These are phyloP conservation scores for Digitonthophagus gazella DNA, from an alignment of 2,888 invertebrate species.

Conservation along the genomic window DNA sequence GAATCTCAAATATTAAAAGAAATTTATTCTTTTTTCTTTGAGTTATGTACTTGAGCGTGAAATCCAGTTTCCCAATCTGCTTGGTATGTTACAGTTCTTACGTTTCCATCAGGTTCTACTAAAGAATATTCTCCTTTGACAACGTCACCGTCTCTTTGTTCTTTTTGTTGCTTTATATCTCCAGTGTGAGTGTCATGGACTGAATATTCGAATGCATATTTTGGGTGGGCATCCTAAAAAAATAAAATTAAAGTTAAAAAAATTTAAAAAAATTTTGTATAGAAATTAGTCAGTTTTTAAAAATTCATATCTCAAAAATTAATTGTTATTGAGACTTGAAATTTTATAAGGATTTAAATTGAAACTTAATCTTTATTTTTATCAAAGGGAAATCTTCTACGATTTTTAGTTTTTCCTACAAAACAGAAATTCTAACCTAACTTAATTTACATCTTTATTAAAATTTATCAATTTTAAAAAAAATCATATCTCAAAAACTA, in stretches of 20 bases:
- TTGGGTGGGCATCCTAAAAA: slow-evolving; percentile 62
- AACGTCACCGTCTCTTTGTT: slow-evolving; percentile 70
- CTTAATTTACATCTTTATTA: no score
- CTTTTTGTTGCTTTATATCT: slow-evolving; percentile 71
- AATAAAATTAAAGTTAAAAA: slow-evolving; percentile 17
- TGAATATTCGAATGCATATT: slow-evolving; percentile 71
- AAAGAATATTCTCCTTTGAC: slow-evolving; percentile 61
- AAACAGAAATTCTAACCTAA: no score
- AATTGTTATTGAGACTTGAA: no score
- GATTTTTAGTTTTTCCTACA: no score
- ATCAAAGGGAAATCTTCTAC: no score
- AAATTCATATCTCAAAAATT: no score
- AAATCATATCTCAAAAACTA: no score
- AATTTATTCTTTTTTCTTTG: slow-evolving; percentile 40
- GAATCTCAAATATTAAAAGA: no score
- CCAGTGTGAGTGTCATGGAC: slow-evolving; percentile 74
- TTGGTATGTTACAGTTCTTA: slow-evolving; percentile 71
- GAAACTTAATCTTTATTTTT: no score
- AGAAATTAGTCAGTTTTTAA: no score
- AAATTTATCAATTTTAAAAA: no score
- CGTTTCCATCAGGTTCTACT: slow-evolving; percentile 71
- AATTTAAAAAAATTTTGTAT: neutral
- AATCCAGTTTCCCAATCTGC: slow-evolving; percentile 79
- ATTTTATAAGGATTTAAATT: no score
- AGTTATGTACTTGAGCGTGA: slow-evolving; percentile 69